Evolutionary conservation across 1,140 invertebrate species (phyloP).

Genomic region (Paraescarpia echinospica): DNA sequence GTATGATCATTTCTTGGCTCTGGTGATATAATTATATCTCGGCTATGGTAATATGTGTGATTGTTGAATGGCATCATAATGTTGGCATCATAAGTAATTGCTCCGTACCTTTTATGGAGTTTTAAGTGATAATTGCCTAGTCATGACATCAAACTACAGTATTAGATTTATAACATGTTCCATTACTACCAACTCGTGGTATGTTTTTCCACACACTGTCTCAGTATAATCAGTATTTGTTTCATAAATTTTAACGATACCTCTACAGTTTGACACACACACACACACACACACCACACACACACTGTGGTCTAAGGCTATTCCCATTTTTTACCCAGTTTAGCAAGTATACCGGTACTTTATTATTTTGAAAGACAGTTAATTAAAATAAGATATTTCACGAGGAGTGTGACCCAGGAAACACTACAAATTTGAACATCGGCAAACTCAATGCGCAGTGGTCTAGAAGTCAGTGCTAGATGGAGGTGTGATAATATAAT

Average conservation of each 20-base stretch:
- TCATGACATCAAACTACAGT: background rate
- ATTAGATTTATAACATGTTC: background rate
- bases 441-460: no score
- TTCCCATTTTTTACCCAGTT: no score
- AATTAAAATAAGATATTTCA: no score
- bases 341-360: no score
- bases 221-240: background rate
- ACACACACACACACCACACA: no score
- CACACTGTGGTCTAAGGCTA: no score
- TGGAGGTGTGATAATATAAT: background rate
- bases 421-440: no score
- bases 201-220: background rate
- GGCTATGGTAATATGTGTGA: background rate
- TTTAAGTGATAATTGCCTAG: background rate
- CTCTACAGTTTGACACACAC: no score
- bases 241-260: background rate
- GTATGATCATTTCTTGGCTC: background rate
- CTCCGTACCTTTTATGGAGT: background rate
- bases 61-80: background rate
- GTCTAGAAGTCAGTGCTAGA: no score
- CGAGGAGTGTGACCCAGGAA: no score
- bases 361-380: no score
- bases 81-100: background rate
- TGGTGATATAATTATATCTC: background rate
- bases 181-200: background rate